Evolutionary conservation across 2,888 invertebrate genomes (phyloP).

Genomic region (Cantharis nigra): DNA sequence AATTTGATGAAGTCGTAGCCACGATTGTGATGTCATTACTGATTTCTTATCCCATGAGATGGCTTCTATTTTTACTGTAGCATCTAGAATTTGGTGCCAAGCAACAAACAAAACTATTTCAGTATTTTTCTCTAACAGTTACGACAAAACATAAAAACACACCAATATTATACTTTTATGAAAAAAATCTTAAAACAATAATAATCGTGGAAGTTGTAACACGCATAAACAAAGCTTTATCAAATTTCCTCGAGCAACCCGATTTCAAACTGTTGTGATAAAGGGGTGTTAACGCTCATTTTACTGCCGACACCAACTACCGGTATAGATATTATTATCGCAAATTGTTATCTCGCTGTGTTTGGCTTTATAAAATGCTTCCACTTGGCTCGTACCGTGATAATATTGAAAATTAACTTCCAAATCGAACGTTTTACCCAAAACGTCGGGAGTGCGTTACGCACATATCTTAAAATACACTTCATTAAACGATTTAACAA

Average conservation of each 20-base stretch:
- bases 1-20: conserved; percentile 39
- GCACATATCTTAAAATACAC: background rate
- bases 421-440: background rate
- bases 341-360: conserved; percentile 10
- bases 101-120: conserved; percentile 26
- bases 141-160: conserved; percentile 7
- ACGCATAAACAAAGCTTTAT: background rate
- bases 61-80: conserved; percentile 40
- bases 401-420: background rate
- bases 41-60: conserved; percentile 42
- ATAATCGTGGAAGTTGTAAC: background rate
- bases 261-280: background rate
- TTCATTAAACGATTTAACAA: background rate
- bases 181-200: background rate
- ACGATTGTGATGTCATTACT: conserved; percentile 43
- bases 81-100: conserved; percentile 43
- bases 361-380: conserved; percentile 8
- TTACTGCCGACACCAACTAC: conserved; percentile 29
- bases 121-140: conserved; percentile 7
- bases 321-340: conserved; percentile 25
- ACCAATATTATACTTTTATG: background rate
- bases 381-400: background rate
- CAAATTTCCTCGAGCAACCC: background rate
- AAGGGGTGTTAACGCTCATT: conserved; percentile 3
- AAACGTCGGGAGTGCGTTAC: background rate